Evolutionary conservation across 2,888 invertebrate genomes (phyloP).

Genomic region (Elysia crispata): DNA sequence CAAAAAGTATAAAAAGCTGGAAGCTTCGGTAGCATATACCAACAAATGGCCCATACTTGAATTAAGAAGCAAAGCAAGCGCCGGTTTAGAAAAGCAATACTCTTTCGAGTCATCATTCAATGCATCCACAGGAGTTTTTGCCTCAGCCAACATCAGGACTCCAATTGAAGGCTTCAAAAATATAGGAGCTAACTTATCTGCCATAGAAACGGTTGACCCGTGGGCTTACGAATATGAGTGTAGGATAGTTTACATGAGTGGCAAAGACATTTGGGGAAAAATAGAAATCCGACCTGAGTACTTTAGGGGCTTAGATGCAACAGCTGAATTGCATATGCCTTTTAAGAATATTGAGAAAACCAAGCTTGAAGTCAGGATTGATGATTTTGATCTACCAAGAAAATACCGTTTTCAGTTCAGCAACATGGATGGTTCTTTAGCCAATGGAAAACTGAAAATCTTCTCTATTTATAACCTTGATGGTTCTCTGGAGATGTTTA

Average conservation of each 20-base stretch:
- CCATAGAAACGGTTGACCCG: constrained; percentile 36
- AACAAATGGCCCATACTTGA: constrained; percentile 23
- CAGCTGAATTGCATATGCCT: constrained; percentile 55
- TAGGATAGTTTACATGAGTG: constrained; percentile 40
- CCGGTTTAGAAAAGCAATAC: neutral
- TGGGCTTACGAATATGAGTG: constrained; percentile 45
- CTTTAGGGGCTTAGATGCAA: constrained; percentile 42
- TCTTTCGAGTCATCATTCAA: constrained; percentile 22
- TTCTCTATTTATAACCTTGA: constrained; percentile 32
- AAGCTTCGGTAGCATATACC: constrained; percentile 4
- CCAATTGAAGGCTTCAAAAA: constrained; percentile 39
- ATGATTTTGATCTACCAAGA: constrained; percentile 11
- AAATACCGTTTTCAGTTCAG: constrained; percentile 35
- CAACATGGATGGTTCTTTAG: constrained; percentile 1
- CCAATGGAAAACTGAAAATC: constrained; percentile 30
- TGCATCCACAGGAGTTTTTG: constrained; percentile 14
- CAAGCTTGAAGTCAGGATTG: constrained; percentile 17
- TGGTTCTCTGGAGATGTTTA: constrained; percentile 42
- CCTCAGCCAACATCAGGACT: constrained; percentile 40
- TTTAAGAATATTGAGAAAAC: constrained; percentile 44
- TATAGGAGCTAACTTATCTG: constrained; percentile 43
- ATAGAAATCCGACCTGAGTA: constrained; percentile 40
- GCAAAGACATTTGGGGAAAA: constrained; percentile 43
- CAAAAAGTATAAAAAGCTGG: constrained; percentile 30
- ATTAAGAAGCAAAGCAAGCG: constrained; percentile 15